Evolutionary conservation across 2,797 vertebrate species (phyloP).

Genomic region (Anniella stebbinsi): DNA sequence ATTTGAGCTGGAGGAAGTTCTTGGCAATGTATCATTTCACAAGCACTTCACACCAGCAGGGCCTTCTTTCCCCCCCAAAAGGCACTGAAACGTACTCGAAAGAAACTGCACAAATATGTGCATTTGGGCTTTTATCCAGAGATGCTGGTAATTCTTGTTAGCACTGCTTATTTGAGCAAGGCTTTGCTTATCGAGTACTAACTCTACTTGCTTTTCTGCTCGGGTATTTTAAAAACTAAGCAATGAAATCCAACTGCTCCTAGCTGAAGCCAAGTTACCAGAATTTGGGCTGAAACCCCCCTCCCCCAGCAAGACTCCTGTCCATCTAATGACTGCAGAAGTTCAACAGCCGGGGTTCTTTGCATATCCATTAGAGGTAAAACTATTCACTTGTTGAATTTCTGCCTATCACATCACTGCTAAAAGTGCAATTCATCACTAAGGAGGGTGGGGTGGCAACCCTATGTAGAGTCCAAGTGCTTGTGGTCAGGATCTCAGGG

Average conservation of each 20-base stretch:
- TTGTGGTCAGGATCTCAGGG: neutral
- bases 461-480: neutral
- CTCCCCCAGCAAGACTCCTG: neutral
- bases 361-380: neutral
- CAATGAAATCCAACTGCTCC: slow-evolving; percentile 38
- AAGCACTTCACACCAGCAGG: neutral
- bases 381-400: neutral
- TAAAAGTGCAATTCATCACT: neutral
- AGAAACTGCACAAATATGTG: slow-evolving; percentile 14
- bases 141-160: slow-evolving; percentile 14
- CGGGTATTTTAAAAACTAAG: slow-evolving; percentile 6
- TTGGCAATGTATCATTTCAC: neutral
- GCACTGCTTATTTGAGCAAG: slow-evolving; percentile 2
- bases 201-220: slow-evolving; percentile 29
- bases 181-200: neutral
- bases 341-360: neutral
- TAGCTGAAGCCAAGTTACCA: slow-evolving; percentile 19
- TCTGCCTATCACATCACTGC: neutral
- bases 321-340: neutral
- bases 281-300: neutral
- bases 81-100: neutral
- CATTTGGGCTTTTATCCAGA: neutral
- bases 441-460: neutral
- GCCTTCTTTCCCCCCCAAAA: neutral
- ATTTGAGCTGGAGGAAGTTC: neutral